A percentile compares a stretch with the other conserved stretches of the same genome.
phyloP scores from a whole-genome alignment of 2,797 vertebrate genomes.

The Spondyliosoma cantharus region DNA sequence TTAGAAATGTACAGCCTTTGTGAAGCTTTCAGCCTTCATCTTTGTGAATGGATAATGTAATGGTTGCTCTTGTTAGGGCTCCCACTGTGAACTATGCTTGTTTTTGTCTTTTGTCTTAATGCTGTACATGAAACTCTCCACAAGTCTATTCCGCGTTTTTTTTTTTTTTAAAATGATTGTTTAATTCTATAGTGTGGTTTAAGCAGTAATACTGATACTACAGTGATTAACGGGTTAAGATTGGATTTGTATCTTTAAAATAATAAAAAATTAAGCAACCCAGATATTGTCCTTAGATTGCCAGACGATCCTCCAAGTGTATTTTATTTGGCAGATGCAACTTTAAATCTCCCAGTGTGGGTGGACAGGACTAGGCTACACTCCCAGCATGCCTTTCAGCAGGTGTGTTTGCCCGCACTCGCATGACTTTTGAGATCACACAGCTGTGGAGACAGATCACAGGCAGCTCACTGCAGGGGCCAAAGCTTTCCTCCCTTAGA shows the following conservation, averaged over 20 bases:
- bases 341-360: slow-evolving; percentile 53
- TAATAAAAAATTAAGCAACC: neutral
- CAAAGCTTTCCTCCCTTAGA: slow-evolving; percentile 50
- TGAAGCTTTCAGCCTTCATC: neutral
- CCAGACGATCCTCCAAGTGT: slow-evolving; percentile 30
- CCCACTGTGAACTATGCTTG: neutral
- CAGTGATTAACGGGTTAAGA: neutral
- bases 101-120: neutral
- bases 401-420: slow-evolving; percentile 80
- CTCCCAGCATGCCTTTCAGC: slow-evolving; percentile 78
- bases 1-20: neutral
- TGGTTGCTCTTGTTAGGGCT: neutral
- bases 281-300: slow-evolving; percentile 47
- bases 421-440: slow-evolving; percentile 70
- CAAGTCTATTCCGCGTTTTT: neutral
- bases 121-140: neutral
- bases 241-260: neutral
- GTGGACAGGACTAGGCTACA: slow-evolving; percentile 40
- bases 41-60: neutral
- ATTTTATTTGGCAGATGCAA: slow-evolving; percentile 70
- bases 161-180: neutral
- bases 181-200: neutral
- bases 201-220: neutral
- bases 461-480: slow-evolving; percentile 67
- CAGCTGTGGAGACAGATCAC: slow-evolving; percentile 80